Conservation (phyloP, 2,888 invertebrate species). For the Girardia tigrina region DNA sequence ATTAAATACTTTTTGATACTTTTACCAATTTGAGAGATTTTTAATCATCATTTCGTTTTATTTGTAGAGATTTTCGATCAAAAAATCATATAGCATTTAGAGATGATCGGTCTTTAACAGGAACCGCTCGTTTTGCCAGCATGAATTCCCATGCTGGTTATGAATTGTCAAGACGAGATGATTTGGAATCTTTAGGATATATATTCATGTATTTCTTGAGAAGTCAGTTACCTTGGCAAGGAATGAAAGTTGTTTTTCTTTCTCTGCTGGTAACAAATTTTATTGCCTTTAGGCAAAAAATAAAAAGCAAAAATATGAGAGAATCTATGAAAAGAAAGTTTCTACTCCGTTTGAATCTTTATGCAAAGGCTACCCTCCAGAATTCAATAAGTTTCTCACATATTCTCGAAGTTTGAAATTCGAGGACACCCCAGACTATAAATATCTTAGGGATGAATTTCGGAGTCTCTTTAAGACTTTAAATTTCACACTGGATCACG, state of each 20-base stretch:
- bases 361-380: conserved; percentile 56
- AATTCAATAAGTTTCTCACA: conserved; percentile 36
- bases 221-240: conserved; percentile 41
- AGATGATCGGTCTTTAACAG: conserved; percentile 41
- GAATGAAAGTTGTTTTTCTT: conserved; percentile 39
- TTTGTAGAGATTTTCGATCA: conserved; percentile 53
- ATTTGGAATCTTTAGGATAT: conserved; percentile 42
- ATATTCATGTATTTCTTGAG: conserved; percentile 41
- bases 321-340: conserved; percentile 98
- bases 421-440: conserved; percentile 37
- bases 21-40: no score
- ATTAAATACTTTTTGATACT: no score
- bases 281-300: conserved; percentile 72
- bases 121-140: conserved; percentile 41
- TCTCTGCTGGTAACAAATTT: no score
- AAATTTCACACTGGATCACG: conserved; percentile 96
- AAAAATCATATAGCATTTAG: conserved; percentile 40
- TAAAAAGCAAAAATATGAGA: conserved; percentile 95
- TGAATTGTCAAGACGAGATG: conserved; percentile 41
- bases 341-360: conserved; percentile 77
- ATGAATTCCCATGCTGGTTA: conserved; percentile 41
- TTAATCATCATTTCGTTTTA: no score
- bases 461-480: conserved; percentile 62
- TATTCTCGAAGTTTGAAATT: conserved; percentile 36
- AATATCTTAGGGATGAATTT: conserved; percentile 36